Percentiles rank a stretch among this genome's conserved stretches.
Conservation (phyloP, 2,797 vertebrate genomes). For the Galagoides demidoff region DNA sequence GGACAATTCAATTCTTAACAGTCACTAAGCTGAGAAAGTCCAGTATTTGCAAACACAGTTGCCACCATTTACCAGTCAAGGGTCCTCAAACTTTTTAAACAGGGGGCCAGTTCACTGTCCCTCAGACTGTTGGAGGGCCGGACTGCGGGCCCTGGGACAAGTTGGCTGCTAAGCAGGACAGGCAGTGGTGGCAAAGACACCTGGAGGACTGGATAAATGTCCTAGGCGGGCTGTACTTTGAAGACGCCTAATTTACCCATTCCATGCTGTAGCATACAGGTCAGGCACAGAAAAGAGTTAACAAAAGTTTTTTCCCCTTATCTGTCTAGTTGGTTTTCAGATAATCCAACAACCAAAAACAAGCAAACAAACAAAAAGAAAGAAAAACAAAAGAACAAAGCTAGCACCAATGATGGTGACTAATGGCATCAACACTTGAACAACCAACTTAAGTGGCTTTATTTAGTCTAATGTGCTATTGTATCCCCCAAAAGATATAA, state of each 20-base stretch:
- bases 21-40: neutral
- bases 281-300: neutral
- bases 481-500: too few relatives aligned
- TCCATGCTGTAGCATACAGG: neutral
- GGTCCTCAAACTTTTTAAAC: too few relatives aligned
- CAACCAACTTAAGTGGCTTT: neutral
- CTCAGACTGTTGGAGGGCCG: too few relatives aligned
- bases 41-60: neutral
- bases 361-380: too few relatives aligned
- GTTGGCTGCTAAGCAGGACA: too few relatives aligned
- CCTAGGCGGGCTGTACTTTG: too few relatives aligned
- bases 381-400: neutral
- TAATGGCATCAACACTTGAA: neutral
- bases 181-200: too few relatives aligned
- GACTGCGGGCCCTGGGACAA: too few relatives aligned
- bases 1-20: neutral
- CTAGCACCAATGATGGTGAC: neutral
- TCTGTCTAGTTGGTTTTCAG: neutral
- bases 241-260: neutral
- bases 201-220: too few relatives aligned
- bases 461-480: neutral
- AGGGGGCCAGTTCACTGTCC: too few relatives aligned
- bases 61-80: neutral
- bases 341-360: neutral
- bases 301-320: neutral